A percentile compares a stretch with the other conserved stretches of the same genome.
Evolutionary conservation across 2,113 vertebrate genomes (phyloP).

Genomic region (Electrona antarctica): DNA sequence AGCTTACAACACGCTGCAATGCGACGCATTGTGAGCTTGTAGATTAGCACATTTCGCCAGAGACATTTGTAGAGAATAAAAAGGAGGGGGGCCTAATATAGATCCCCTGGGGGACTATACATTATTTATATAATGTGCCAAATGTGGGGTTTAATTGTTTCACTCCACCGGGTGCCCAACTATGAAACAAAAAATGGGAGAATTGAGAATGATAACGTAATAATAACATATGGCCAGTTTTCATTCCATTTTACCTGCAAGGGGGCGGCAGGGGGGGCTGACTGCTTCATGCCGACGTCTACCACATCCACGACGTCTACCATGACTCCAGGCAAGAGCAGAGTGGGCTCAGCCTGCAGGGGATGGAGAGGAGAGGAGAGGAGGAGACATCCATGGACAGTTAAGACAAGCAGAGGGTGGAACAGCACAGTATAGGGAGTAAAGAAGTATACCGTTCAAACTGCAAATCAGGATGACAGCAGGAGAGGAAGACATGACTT

Average conservation of each 20-base stretch:
- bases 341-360: conserved; percentile 40
- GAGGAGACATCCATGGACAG: too few relatives aligned
- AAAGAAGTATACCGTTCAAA: too few relatives aligned
- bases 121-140: neutral
- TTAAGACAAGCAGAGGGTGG: neutral
- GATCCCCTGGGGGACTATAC: too few relatives aligned
- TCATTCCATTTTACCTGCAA: conserved; percentile 29
- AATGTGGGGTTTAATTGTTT: neutral
- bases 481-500: neutral
- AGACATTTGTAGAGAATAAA: too few relatives aligned
- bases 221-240: neutral
- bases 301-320: neutral
- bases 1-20: too few relatives aligned
- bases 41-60: too few relatives aligned
- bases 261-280: too few relatives aligned
- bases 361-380: conserved; percentile 2
- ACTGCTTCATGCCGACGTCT: conserved; percentile 14
- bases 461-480: neutral
- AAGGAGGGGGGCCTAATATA: too few relatives aligned
- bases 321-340: neutral
- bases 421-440: neutral
- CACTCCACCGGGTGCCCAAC: neutral
- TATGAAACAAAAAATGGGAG: too few relatives aligned
- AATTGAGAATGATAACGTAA: neutral
- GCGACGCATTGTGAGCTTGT: too few relatives aligned